phyloP scores from a whole-genome alignment of 2,113 vertebrate genomes.

The Crotalus tigris region DNA sequence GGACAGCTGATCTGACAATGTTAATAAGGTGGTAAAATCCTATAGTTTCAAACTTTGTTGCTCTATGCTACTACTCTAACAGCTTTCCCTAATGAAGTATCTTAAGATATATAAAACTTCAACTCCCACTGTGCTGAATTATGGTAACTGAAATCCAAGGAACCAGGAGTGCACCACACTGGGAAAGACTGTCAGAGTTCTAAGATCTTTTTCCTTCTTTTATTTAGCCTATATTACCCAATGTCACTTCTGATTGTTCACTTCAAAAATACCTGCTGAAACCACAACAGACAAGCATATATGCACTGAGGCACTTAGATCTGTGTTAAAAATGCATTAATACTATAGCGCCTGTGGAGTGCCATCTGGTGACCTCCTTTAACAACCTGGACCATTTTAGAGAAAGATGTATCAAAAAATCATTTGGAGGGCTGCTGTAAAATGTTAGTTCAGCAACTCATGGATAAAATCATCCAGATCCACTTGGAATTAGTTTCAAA shows the following conservation, averaged over 20 bases:
- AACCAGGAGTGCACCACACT: background rate
- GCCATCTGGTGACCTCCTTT: background rate
- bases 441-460: background rate
- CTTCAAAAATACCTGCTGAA: background rate
- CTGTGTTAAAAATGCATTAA: background rate
- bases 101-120: background rate
- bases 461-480: background rate
- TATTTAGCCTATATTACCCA: background rate
- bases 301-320: background rate
- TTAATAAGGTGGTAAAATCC: background rate
- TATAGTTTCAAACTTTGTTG: background rate
- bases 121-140: background rate
- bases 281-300: background rate
- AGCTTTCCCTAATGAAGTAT: background rate
- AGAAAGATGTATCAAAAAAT: background rate
- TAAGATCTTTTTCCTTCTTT: background rate
- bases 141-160: background rate
- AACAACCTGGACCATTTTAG: background rate
- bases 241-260: background rate
- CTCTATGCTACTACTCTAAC: background rate
- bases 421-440: background rate
- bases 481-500: background rate
- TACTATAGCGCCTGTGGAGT: background rate
- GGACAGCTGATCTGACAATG: background rate
- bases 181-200: background rate